Evolutionary conservation across 2,888 invertebrate genomes (phyloP), one percentile per base, ranked within the genome.

Genomic region (Loripinus fragilis): DNA sequence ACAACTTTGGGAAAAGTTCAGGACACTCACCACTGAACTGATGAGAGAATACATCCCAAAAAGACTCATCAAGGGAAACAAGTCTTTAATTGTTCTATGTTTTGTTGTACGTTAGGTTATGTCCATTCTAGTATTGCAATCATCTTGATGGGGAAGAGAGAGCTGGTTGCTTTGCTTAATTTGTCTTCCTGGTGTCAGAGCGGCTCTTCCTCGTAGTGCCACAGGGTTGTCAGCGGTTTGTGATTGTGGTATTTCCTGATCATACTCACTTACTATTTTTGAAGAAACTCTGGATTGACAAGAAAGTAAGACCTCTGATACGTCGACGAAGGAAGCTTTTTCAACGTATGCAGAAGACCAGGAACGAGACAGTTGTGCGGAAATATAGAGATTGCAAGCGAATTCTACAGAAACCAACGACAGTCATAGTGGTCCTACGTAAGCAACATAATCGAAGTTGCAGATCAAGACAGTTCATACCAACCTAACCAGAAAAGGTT

Each of bases 31-130:
- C 15, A n/a, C 50, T 50, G 50, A 50, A 50, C 23, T 50, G 50
- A 50, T 50, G n/a, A 50, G n/a, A n/a, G n/a, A 20, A 50, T 50
- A 50, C 50, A 50, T 50, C n/a, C 50, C 50, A 50, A n/a, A 12
- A 50, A n/a, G n/a, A n/a, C n/a, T n/a, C n/a, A n/a, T n/a, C n/a
- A n/a, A n/a, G n/a, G n/a, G n/a, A n/a, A n/a, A n/a, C n/a, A n/a
- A n/a, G n/a, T n/a, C n/a, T n/a, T n/a, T n/a, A n/a, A n/a, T n/a
- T n/a, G n/a, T n/a, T n/a, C n/a, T n/a, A n/a, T n/a, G n/a, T n/a
- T n/a, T n/a, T n/a, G n/a, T n/a, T n/a, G n/a, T n/a, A n/a, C n/a
- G n/a, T n/a, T n/a, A n/a, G n/a, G n/a, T n/a, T n/a, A n/a, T n/a
- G n/a, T n/a, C n/a, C n/a, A n/a, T n/a, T n/a, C n/a, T n/a, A n/a